These are phyloP conservation scores for Brachynemurus nebulosus DNA, from an alignment of 2,888 invertebrate genomes.

Conservation along the genomic window DNA sequence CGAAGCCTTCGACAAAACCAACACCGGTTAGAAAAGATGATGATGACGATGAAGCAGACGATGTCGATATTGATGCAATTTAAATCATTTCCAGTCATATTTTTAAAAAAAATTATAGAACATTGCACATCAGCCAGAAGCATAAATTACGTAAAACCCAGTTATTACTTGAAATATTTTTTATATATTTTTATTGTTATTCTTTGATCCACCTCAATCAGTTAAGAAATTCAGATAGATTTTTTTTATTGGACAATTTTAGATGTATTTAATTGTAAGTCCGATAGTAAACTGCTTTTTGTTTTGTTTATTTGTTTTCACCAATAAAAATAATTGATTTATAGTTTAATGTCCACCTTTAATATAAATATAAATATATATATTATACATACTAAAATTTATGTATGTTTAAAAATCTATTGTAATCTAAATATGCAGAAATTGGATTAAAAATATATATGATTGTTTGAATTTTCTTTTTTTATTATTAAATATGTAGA, in stretches of 20 bases:
- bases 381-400: neutral
- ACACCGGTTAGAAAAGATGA: conserved; percentile 34
- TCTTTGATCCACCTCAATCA: neutral
- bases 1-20: conserved; percentile 33
- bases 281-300: neutral
- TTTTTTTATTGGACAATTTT: too few species aligned
- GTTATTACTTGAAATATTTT: neutral
- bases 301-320: conserved; percentile 2
- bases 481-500: neutral
- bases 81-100: conserved; percentile 33
- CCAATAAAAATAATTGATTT: neutral
- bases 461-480: conserved; percentile 4
- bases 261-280: neutral
- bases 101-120: neutral
- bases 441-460: neutral
- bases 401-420: conserved; percentile 3
- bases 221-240: too few species aligned
- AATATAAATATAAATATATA: conserved; percentile 7
- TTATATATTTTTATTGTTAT: neutral
- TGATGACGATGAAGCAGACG: conserved; percentile 63
- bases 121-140: neutral
- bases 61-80: conserved; percentile 88
- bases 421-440: neutral
- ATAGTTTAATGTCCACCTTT: neutral
- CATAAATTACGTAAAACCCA: neutral